These are phyloP conservation scores for Pempheris klunzingeri DNA, from an alignment of 2,797 vertebrate species.

Conservation along the genomic window DNA sequence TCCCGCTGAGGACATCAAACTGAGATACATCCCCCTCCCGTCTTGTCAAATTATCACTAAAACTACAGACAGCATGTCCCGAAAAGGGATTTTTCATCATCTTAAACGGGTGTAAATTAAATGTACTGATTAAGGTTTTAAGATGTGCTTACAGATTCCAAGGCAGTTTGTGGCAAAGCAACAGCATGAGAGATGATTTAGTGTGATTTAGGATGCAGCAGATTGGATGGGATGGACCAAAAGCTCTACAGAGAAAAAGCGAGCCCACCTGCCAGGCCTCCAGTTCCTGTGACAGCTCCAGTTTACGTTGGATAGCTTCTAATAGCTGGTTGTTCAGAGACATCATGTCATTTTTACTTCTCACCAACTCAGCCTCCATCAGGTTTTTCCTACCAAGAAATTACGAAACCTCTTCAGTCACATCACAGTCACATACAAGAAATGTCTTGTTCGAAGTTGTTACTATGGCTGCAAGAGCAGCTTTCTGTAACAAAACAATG, in stretches of 20 bases:
- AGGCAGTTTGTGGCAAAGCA: not conserved
- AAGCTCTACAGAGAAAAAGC: not conserved
- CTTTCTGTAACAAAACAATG: not conserved
- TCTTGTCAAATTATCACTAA: not conserved
- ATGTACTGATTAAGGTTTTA: not conserved
- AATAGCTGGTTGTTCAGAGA: slow-evolving; percentile 89
- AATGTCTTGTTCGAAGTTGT: not conserved
- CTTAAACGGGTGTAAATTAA: not conserved
- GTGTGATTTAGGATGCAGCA: not conserved
- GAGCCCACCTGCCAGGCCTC: slow-evolving; percentile 91
- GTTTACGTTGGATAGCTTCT: slow-evolving; percentile 90
- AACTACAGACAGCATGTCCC: not conserved
- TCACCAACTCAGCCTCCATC: slow-evolving; percentile 88
- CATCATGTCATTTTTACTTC: slow-evolving; percentile 86
- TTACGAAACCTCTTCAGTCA: slow-evolving; percentile 20
- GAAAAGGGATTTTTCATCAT: not conserved
- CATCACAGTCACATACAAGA: slow-evolving; percentile 1
- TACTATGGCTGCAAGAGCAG: not conserved
- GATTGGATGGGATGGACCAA: not conserved
- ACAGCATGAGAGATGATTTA: not conserved
- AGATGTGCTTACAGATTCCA: not conserved
- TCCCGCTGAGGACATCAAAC: slow-evolving; percentile 25
- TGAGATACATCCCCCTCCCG: slow-evolving; percentile 12
- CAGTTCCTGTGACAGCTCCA: slow-evolving; percentile 90
- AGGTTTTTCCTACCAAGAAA: slow-evolving; percentile 85